These are phyloP conservation scores for Eugnorisma glareosa DNA, from an alignment of 2,888 invertebrate genomes.

Conservation along the genomic window DNA sequence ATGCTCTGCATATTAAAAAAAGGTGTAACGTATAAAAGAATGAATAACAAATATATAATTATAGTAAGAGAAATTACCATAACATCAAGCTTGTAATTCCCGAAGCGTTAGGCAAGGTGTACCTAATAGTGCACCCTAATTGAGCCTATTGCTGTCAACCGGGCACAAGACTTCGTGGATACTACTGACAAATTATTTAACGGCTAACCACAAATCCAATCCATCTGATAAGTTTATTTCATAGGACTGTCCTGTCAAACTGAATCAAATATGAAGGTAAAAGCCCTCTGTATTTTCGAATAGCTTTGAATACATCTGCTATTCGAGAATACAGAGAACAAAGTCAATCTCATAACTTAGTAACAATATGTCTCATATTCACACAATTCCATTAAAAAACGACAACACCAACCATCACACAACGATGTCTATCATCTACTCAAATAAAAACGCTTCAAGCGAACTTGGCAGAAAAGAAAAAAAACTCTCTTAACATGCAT, in stretches of 20 bases:
- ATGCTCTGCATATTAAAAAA: not conserved
- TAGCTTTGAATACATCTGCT: not conserved
- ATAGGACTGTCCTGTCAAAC: too few relatives aligned
- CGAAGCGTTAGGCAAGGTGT: not conserved
- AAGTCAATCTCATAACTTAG: not conserved
- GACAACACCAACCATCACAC: slow-evolving; percentile 19
- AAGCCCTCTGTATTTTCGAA: not conserved
- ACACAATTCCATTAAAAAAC: slow-evolving; percentile 29
- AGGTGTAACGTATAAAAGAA: not conserved
- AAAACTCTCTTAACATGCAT: slow-evolving; percentile 72
- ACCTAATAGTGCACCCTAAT: not conserved
- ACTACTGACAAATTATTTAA: not conserved
- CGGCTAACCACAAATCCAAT: not conserved
- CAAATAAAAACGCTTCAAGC: slow-evolving; percentile 51
- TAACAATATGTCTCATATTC: slow-evolving; percentile 9
- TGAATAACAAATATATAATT: too few relatives aligned
- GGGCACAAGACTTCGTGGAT: not conserved
- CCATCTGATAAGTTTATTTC: not conserved
- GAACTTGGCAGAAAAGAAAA: slow-evolving; percentile 59
- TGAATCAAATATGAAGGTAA: not conserved
- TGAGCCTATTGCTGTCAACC: not conserved
- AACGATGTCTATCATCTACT: slow-evolving; percentile 55
- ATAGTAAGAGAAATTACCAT: not conserved
- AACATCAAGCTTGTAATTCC: not conserved
- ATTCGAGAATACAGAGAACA: not conserved